Conservation (phyloP, 2,113 vertebrate species). For the Zosterops lateralis region DNA sequence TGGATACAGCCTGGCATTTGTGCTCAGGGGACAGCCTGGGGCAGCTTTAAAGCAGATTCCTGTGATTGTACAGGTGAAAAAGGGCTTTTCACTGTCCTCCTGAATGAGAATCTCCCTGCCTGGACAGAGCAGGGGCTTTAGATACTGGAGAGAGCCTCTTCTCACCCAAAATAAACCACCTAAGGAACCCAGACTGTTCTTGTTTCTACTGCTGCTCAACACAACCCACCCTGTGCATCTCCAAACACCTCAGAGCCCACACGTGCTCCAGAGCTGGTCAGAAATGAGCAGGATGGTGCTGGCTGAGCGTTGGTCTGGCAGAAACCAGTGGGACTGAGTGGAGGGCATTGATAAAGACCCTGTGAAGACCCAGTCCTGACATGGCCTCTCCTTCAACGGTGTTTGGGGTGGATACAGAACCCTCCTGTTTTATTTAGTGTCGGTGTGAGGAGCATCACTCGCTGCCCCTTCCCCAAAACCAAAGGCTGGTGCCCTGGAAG, state of each 20-base stretch:
- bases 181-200: background rate
- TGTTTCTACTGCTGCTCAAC: background rate
- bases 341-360: background rate
- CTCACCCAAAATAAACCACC: background rate
- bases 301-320: accelerated
- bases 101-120: background rate
- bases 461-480: background rate
- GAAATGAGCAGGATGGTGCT: background rate
- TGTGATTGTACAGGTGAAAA: background rate
- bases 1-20: background rate
- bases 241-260: accelerated
- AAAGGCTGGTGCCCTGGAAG: background rate
- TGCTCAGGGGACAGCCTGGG: background rate
- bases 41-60: background rate
- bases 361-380: accelerated
- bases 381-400: accelerated
- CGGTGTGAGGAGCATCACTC: background rate
- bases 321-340: background rate
- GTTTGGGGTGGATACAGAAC: background rate
- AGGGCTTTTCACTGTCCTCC: background rate
- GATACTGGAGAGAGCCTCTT: background rate
- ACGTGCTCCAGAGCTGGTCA: background rate
- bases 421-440: background rate
- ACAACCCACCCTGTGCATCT: background rate
- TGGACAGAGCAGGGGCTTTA: background rate